Base-by-base conservation (phyloP, 2,113 vertebrate genomes). In the Bothrops jararaca region DNA sequence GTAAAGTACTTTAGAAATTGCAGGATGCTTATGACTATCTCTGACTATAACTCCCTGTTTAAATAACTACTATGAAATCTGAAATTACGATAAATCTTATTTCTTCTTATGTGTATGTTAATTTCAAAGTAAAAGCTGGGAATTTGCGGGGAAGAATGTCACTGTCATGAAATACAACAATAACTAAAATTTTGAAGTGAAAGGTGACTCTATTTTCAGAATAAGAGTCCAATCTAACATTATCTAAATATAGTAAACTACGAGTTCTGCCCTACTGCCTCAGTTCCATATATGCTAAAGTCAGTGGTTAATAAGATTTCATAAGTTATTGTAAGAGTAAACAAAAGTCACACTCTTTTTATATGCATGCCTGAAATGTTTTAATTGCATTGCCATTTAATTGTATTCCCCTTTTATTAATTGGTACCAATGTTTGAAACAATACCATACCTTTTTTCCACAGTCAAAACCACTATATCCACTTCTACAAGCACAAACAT, bases 401-500 rank as follows among this genome's bases (percentile, higher is more conserved):
- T 91, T 94, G 95, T 91, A 93, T 57, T 90, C 5, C 45, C 2
- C 2, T 22, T 92, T 26, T 86, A n/a, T 29, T 4, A 8, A 58
- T 90, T 57, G 11, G 89, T 60, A 45, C 34, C 69, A 15, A n/a
- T 15, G 22, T 89, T 12, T 93, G 92, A 90, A 91, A 58, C 91
- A 90, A 22, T 24, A 85, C 45, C 91, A 96, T 96, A 96, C 98
- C 96, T 96, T 96, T 90, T 92, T 97, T 92, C 96, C 96, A 93
- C 97, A 98, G 1, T 94, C 93, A 89, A 95, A 93, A 0, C 97
- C 97, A 11, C 95, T 87, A 45, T 93, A 96, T 89, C 97, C 97
- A 2, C 93, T 96, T 91, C 96, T 96, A 90, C 98, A 98, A 60
- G 98, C 96, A 26, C 98, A 98, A 92, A 98, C 93, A 34, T 97